A percentile compares a stretch with the other conserved stretches of the same genome.
Conservation (phyloP, 2,888 invertebrate genomes). For the Tolmerus cingulatus region DNA sequence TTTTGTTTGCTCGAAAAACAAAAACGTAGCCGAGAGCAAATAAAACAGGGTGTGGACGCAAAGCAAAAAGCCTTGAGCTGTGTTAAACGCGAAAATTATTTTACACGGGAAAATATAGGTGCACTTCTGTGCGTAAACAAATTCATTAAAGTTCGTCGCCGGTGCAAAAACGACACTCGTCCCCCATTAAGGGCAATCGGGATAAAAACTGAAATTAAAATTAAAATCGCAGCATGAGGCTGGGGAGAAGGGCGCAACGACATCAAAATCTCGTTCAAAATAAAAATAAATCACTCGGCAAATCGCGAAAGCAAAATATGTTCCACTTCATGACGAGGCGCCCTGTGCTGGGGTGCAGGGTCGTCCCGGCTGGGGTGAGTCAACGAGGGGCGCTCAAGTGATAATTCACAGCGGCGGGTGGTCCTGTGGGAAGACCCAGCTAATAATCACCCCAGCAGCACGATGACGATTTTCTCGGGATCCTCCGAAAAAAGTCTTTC, state of each 20-base stretch:
- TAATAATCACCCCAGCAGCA: not conserved
- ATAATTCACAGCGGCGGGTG: slow-evolving; percentile 51
- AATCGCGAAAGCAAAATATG: slow-evolving; percentile 48
- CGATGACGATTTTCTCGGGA: not conserved
- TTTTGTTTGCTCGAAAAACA: not conserved
- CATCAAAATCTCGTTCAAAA: slow-evolving; percentile 46
- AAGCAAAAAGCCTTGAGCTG: not conserved
- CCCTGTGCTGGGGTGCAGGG: not conserved
- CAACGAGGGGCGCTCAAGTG: slow-evolving; percentile 43
- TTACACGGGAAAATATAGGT: slow-evolving; percentile 24
- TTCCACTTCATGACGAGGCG: slow-evolving; percentile 45
- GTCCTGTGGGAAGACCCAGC: slow-evolving; percentile 20
- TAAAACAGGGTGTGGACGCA: not conserved
- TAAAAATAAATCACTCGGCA: slow-evolving; percentile 49
- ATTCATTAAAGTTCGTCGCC: slow-evolving; percentile 38
- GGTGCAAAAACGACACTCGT: slow-evolving; percentile 14
- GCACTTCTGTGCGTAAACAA: slow-evolving; percentile 28
- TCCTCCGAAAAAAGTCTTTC: not conserved
- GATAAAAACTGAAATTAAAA: slow-evolving; percentile 39
- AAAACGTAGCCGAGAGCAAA: not conserved
- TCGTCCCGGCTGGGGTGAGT: not conserved
- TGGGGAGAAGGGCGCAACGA: not conserved
- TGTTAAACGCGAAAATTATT: slow-evolving; percentile 11
- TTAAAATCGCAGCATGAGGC: slow-evolving; percentile 3
- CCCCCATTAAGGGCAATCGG: slow-evolving; percentile 40